phyloP scores from a whole-genome alignment of 2,888 invertebrate species.

The Polyommatus icarus region DNA sequence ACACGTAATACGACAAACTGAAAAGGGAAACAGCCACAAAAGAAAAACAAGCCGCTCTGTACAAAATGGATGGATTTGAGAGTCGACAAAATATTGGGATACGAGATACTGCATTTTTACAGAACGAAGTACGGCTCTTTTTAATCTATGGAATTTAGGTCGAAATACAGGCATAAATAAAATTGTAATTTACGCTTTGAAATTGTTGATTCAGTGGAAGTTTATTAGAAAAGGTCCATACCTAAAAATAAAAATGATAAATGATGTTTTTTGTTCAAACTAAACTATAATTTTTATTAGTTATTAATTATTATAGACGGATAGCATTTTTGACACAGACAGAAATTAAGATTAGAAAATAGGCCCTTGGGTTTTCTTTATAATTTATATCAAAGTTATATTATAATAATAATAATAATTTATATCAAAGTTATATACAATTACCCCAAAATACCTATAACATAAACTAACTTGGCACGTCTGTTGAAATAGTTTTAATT shows the following conservation, averaged over 20 bases:
- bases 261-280: too few relatives aligned
- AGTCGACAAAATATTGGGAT: conserved; percentile 21
- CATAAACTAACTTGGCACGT: background rate
- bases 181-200: background rate
- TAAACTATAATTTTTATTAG: too few relatives aligned
- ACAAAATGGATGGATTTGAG: conserved; percentile 8
- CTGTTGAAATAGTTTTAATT: conserved; percentile 18
- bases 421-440: background rate
- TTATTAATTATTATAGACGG: background rate
- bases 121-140: background rate
- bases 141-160: conserved; percentile 16
- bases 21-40: conserved; percentile 16
- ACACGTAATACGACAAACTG: conserved; percentile 20
- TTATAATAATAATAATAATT: too few relatives aligned
- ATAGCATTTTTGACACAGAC: background rate
- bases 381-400: background rate
- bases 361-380: background rate
- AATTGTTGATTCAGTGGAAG: background rate
- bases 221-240: background rate
- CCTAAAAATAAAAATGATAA: too few relatives aligned
- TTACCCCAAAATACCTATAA: background rate
- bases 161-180: background rate
- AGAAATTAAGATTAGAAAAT: background rate
- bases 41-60: conserved; percentile 18
- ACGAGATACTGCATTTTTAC: conserved; percentile 14